These are phyloP conservation scores for Conus betulinus DNA, from an alignment of 1,140 invertebrate species.

Conservation along the genomic window DNA sequence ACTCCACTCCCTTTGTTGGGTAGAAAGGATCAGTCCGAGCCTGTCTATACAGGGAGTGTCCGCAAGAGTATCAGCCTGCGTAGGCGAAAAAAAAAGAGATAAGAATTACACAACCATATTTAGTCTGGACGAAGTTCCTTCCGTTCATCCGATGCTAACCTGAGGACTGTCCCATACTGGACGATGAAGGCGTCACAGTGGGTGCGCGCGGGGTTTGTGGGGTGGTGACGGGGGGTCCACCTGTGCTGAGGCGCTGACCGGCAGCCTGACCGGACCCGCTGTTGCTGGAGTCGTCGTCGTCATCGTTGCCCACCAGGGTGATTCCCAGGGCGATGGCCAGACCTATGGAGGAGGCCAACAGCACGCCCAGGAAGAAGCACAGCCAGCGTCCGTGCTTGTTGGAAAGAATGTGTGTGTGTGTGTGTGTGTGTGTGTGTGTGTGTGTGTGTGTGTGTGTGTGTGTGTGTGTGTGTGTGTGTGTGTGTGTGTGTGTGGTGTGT, in stretches of 20 bases:
- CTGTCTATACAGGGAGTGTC: no score
- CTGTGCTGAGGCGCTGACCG: neutral
- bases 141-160: no score
- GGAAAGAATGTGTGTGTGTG: neutral
- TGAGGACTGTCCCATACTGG: no score
- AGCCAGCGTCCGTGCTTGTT: neutral
- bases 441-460: no score
- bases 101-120: no score
- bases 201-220: neutral
- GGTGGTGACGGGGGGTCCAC: neutral
- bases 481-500: no score
- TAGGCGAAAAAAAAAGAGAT: no score
- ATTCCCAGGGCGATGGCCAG: constrained; percentile 1
- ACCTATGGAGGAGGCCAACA: neutral
- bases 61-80: no score
- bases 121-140: no score
- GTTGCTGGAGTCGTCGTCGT: neutral
- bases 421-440: neutral
- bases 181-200: neutral
- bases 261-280: neutral
- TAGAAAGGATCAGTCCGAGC: no score
- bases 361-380: constrained; percentile 4
- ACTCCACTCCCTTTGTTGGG: no score
- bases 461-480: no score
- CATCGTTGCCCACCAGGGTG: neutral